These are phyloP conservation scores for Dicrurus megarhynchus DNA, from an alignment of 2,113 vertebrate genomes.

Conservation along the genomic window DNA sequence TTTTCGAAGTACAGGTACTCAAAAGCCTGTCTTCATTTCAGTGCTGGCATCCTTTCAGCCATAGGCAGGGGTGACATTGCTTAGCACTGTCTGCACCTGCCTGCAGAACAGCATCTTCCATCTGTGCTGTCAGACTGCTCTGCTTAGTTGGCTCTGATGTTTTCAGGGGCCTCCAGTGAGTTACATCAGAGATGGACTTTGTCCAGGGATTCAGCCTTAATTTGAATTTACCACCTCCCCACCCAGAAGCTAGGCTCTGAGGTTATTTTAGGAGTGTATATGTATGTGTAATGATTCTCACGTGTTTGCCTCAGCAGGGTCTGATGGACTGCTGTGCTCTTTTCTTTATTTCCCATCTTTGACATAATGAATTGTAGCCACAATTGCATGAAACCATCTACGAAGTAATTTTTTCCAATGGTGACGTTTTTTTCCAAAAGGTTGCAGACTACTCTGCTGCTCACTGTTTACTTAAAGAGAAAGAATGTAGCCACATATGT, in stretches of 20 bases:
- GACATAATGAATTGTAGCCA: conserved; percentile 39
- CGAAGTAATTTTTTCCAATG: conserved; percentile 61
- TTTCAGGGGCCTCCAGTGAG: background rate
- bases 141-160: background rate
- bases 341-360: conserved; percentile 51
- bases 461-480: conserved; percentile 44
- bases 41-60: background rate
- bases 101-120: background rate
- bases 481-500: conserved; percentile 38
- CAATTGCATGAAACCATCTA: conserved; percentile 43
- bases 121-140: background rate
- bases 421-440: conserved; percentile 42
- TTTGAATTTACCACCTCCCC: background rate
- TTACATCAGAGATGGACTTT: background rate
- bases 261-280: background rate
- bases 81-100: background rate
- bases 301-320: conserved; percentile 5
- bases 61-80: background rate
- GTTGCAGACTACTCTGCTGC: conserved; percentile 23
- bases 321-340: background rate
- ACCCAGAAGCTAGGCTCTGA: background rate
- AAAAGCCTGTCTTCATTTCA: background rate
- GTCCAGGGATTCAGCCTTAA: background rate
- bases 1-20: background rate
- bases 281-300: background rate